Base-by-base conservation (phyloP, 2,113 vertebrate species). In the Barnardius zonarius region DNA sequence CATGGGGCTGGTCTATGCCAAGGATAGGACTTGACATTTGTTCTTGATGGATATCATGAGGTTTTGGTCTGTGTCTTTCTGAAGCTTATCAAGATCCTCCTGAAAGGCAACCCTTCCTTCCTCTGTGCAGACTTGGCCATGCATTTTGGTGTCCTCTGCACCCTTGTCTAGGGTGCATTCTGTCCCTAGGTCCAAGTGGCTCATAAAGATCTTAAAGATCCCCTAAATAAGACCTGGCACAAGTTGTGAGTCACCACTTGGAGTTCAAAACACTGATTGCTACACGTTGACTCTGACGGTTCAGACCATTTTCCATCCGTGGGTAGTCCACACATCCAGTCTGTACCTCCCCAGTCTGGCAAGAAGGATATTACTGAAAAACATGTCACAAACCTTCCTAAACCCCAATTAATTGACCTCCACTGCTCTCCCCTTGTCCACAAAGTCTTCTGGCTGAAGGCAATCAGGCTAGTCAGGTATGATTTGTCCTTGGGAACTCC, bases 381-480 rank as follows among this genome's bases (percentile, higher is more conserved):
- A 11, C 2, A 6, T 25, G 8, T 35, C 0, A 0, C 52, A 92
- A 70, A 0, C 5, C 19, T 59, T 78, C 10, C 25, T 89, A 30
- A 75, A 20, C 5, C 41, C 17, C n/a, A 11, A 7, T 22, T 68
- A 33, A 35, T 3, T 39, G 75, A 14, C 3, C 2, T 44, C 17
- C 7, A 11, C 12, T 68, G 43, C 17, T 63, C 6, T 63, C 10
- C 2, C 8, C 7, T 69, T 49, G 11, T 6, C n/a, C 22, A 31
- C 10, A 54, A 17, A 52, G 5, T 49, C 12, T 48, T 17, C 22
- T 57, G 8, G 6, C 10, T 16, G 19, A 92, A 62, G 27, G 9
- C 13, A 64, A 6, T 28, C 14, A 28, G 12, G 11, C 37, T 72
- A 41, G 12, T 28, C 5, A 70, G 41, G 25, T 13, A 27, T 52